Base-by-base conservation (phyloP, 2,888 invertebrate genomes). In the Girardia tigrina region DNA sequence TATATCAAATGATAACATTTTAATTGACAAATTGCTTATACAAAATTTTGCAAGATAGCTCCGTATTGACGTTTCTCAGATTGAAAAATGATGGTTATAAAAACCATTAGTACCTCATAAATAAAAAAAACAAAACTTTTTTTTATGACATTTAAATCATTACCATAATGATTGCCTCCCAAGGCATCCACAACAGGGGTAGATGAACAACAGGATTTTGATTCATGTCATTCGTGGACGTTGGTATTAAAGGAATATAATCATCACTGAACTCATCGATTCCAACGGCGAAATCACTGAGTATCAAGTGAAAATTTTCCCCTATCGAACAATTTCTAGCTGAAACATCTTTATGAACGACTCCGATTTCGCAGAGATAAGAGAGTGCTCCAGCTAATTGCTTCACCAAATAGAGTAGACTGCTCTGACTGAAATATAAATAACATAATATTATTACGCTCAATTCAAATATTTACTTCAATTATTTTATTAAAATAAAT, bases 331-430 rank as follows among this genome's bases (percentile, higher is more conserved):
- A 56, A 16, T 56, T 56, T 56, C 56, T 56, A 20, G 56, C 56
- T 16, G 56, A 56, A 56, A 56, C 56, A 56, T 56, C 56, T 56
- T 56, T 56, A 56, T 56, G 56, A 56, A 56, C 56, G 23, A 56
- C n/a, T 16, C 56, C 56, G 6, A 56, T 6, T 56, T 56, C 56
- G 23, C 20, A 56, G 4, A 56, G n/a, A 56, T 56, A 56, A 4
- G 56, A 56, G 20, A 56, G n/a, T 20, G 56, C 56, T 56, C 56
- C 56, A 56, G 56, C 56, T 16, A 56, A 56, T 56, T 56, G 56
- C 23, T 56, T 56, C 8, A 56, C 56, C 6, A 56, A n/a, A 56
- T 56, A 56, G n/a, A 56, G n/a, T 4, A 56, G n/a, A n/a, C 56
- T 56, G n/a, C 56, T 56, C n/a, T 56, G 56, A 56, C 56, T 56